Evolutionary conservation across 2,113 vertebrate genomes (phyloP).

Genomic region (Oreochromis spilurus): DNA sequence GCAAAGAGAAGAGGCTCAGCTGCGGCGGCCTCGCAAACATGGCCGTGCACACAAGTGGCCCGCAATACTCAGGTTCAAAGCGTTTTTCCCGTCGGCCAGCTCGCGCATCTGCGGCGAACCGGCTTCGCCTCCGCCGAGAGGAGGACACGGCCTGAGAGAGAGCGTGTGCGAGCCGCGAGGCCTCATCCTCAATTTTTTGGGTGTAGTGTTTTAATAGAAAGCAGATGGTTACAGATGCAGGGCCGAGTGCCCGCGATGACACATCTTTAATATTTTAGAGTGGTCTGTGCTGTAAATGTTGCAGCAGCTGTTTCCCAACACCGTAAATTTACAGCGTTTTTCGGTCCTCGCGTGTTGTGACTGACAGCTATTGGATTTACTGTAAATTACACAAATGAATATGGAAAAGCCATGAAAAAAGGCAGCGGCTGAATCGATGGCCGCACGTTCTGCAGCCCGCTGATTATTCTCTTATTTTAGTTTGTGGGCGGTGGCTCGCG

Average conservation of each 20-base stretch:
- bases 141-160: not conserved
- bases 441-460: constrained; percentile 41
- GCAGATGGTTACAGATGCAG: constrained; percentile 75
- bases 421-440: constrained; percentile 57
- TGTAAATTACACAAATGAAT: constrained; percentile 79
- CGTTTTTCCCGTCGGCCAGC: not conserved
- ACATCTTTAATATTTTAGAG: constrained; percentile 82
- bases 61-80: not conserved
- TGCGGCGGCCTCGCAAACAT: not conserved
- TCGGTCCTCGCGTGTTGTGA: constrained; percentile 45
- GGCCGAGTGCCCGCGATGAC: constrained; percentile 65
- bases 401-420: constrained; percentile 72
- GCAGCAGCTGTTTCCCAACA: constrained; percentile 75
- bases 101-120: constrained; percentile 28
- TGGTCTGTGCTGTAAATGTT: constrained; percentile 78
- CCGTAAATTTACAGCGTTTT: constrained; percentile 65
- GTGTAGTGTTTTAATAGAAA: constrained; percentile 77
- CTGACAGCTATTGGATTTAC: constrained; percentile 80
- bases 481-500: constrained; percentile 42
- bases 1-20: not conserved
- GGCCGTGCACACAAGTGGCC: not conserved
- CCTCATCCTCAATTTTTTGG: constrained; percentile 39
- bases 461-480: constrained; percentile 67
- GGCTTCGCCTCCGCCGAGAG: constrained; percentile 24
- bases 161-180: not conserved